Conservation (phyloP, 2,888 invertebrate genomes). For the Watsonalla binaria region DNA sequence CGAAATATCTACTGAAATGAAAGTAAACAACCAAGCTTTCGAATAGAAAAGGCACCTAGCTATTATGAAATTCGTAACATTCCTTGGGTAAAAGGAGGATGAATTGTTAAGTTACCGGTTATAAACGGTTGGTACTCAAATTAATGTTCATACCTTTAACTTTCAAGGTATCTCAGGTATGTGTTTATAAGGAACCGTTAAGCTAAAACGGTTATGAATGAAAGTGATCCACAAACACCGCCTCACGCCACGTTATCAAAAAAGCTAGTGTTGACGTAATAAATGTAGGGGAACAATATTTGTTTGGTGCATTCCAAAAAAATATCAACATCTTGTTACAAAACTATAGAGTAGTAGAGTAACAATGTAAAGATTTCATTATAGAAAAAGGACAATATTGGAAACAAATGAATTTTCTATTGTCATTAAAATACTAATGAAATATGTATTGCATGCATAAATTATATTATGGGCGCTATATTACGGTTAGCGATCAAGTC, state of each 20-base stretch:
- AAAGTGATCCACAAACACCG: not conserved
- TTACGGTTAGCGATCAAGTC: too few species aligned
- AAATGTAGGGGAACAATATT: slow-evolving; percentile 34
- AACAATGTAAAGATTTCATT: not conserved
- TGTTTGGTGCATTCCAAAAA: slow-evolving; percentile 40
- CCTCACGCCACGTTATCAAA: slow-evolving; percentile 7
- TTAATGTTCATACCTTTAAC: not conserved
- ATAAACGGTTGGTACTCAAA: too few species aligned
- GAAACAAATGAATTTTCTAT: not conserved
- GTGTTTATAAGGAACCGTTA: not conserved
- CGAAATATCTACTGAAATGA: not conserved
- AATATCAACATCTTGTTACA: slow-evolving; percentile 13
- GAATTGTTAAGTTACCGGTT: not conserved
- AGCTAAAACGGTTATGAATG: slow-evolving; percentile 1
- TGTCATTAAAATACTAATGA: too few species aligned
- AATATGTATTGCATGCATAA: too few species aligned
- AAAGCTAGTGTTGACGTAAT: slow-evolving; percentile 22
- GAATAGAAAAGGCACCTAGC: not conserved
- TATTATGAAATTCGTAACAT: too few species aligned
- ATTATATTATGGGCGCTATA: too few species aligned
- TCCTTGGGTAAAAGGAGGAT: not conserved
- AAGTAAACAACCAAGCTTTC: not conserved
- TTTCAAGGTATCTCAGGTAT: not conserved
- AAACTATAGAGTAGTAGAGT: not conserved
- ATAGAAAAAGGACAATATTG: not conserved